Percentiles rank a stretch among this genome's conserved stretches.
Conservation (phyloP, 2,888 invertebrate species). For the Myopa testacea region DNA sequence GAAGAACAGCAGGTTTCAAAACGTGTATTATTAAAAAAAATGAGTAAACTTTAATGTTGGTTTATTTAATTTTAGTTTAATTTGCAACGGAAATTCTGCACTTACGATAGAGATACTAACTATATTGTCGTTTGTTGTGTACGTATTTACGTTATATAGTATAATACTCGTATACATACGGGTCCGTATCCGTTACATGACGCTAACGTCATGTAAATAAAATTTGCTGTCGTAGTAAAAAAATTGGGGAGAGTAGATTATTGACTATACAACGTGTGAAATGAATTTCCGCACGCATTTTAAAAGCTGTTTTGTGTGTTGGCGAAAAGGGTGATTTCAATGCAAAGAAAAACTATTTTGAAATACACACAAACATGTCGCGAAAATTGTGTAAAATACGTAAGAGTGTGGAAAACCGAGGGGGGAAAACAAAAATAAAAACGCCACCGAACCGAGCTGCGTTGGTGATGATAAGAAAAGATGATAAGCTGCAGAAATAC, state of each 20-base stretch:
- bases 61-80: background rate
- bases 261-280: background rate
- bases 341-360: too few relatives aligned
- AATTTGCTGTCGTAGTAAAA: background rate
- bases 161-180: background rate
- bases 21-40: background rate
- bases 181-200: background rate
- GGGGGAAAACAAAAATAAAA: background rate
- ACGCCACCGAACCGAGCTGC: background rate
- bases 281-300: background rate
- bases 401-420: background rate
- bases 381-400: background rate
- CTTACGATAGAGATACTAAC: background rate
- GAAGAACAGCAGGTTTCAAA: background rate
- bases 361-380: background rate
- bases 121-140: background rate
- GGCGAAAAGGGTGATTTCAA: too few relatives aligned
- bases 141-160: background rate
- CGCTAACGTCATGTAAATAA: constrained; percentile 5
- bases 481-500: too few relatives aligned
- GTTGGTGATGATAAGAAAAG: too few relatives aligned
- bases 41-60: too few relatives aligned
- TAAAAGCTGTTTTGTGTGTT: background rate
- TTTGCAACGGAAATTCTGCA: constrained; percentile 29
- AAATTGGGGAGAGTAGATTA: background rate